Evolutionary conservation across 1,140 invertebrate species (phyloP).

Genomic region (Apis florea): DNA sequence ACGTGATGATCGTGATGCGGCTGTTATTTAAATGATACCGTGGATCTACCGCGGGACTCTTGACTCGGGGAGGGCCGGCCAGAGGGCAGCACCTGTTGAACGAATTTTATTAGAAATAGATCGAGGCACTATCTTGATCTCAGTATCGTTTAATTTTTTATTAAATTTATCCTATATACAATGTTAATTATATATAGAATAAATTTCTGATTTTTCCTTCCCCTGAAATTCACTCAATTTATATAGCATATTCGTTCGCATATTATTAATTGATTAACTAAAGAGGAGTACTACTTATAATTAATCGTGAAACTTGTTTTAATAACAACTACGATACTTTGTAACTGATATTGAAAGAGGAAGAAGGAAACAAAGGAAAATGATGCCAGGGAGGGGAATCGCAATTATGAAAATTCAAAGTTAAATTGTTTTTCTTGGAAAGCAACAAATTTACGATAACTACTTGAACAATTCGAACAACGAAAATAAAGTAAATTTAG

Average conservation of each 20-base stretch:
- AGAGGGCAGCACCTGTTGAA: slow-evolving; percentile 47
- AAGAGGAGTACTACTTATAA: too few relatives aligned
- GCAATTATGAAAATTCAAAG: not conserved
- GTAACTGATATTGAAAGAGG: not conserved
- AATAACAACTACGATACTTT: not conserved
- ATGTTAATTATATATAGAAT: too few relatives aligned
- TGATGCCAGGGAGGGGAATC: not conserved
- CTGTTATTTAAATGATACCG: slow-evolving; percentile 47
- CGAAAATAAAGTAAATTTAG: not conserved
- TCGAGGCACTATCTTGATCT: not conserved
- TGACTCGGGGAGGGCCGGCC: not conserved
- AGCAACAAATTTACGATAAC: not conserved
- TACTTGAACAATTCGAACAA: not conserved
- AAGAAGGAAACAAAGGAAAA: not conserved
- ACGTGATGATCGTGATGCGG: slow-evolving; percentile 62
- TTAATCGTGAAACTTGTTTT: too few relatives aligned
- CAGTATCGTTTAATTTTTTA: not conserved
- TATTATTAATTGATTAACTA: too few relatives aligned
- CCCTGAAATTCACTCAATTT: too few relatives aligned
- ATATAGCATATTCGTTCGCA: too few relatives aligned
- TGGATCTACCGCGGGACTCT: not conserved
- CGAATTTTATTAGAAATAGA: not conserved
- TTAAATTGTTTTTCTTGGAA: not conserved
- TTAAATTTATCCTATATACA: too few relatives aligned
- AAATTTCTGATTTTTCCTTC: too few relatives aligned